Evolutionary conservation across 2,888 invertebrate species (phyloP), one percentile per base, ranked within the genome.

Genomic region (Carpatolechia fugitivella): DNA sequence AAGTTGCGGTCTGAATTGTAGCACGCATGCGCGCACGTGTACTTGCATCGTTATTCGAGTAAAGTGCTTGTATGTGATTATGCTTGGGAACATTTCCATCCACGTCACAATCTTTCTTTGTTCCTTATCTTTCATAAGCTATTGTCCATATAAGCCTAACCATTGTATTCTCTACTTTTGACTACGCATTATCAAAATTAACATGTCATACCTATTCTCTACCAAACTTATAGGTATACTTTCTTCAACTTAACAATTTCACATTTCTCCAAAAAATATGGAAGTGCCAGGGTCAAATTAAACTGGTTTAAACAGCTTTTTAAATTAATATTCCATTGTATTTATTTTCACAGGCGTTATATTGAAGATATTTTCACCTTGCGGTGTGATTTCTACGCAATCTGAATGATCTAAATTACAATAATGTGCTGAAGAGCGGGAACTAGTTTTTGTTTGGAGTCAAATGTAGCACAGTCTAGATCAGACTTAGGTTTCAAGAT

Each of bases 41-140:
- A 24, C 24, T 24, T 24, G 24, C 24, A 24, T 24, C 24, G 24
- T 24, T 24, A 24, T 24, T 24, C 24, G 6, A 24, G 24, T 24
- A 24, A 24, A 3, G 24, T 24, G 6, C 24, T 24, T 24, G 6
- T 24, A 6, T 36, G 16, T 40, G 40, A 16, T 16, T 2, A 8
- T 40, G 18, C 40, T 16, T 40, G 18, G 56, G 55, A 53, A 49
- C 56, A 35, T 33, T 51, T 47, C 33, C 46, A 50, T 35, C 35
- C 47, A 51, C 38, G 48, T 36, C 40, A 16, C 7, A 54, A 38
- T 18, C 24, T 8, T 48, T 14, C 40, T 41, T 49, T 41, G 33
- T 44, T 44, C n/a, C 24, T 44, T 44, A 44, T 44, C 44, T 44
- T 11, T 3, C 41, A 41, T 41, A 16, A 18, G 2, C 29, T 11